Base-by-base conservation (phyloP, 2,888 invertebrate species). In the Imbricaverruca yamaguchii region DNA sequence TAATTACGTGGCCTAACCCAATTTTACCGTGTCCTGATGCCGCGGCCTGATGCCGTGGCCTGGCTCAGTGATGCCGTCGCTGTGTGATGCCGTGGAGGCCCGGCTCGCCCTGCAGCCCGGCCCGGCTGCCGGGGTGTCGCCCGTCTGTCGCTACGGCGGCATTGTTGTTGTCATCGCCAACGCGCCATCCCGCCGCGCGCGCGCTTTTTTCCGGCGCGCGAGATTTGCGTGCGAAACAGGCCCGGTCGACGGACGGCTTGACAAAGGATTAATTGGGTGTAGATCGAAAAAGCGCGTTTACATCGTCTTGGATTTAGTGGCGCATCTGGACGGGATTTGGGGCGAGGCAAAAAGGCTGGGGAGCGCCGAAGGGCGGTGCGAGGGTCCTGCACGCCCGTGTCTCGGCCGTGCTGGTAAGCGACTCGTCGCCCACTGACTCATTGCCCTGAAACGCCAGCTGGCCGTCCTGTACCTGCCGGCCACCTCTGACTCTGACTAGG, bases 241-340 rank as follows among this genome's bases (percentile, higher is more conserved):
- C 74, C 18, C 74, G 53, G 53, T 13, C 74, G 74, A 74, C 74
- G 74, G 74, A 74, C 21, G 53, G 53, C 74, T 53, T 74, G 74
- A 74, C 74, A 74, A 74, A 74, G 74, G 74, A 74, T 74, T 74
- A 74, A 74, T 74, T 74, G 74, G 74, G 74, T 15, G 53, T 21
- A 23, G 53, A 74, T 74, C 69, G 53, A 74, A 74, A 74, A 74
- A 74, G 53, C 53, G 74, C 39, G 74, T 74, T 74, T 74, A 74
- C 74, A 74, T 74, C 74, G 74, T 74, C 74, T 53, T n/a, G 74
- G 74, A 74, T 74, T 74, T 74, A 74, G 74, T 39, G 74, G 74
- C 74, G 74, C 74, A 74, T 74, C 74, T 74, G 74, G 74, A 25
- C 18, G 18, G 53, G 74, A 13, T 53, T 53, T 8, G 59, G n/a